Conservation (phyloP, 2,888 invertebrate species). For the Chrysina gloriosa region DNA sequence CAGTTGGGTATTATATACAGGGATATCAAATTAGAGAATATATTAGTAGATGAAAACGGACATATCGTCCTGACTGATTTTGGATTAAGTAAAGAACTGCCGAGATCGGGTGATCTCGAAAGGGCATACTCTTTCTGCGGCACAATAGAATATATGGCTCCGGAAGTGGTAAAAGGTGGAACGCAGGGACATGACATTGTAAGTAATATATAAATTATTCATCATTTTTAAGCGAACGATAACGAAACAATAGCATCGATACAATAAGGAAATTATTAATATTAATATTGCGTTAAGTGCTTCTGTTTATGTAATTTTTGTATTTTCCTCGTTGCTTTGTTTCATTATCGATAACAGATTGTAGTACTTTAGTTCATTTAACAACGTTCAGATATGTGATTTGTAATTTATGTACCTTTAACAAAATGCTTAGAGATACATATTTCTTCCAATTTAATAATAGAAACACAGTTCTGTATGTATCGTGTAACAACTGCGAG, state of each 20-base stretch:
- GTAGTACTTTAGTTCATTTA: too few relatives aligned
- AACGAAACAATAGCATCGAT: background rate
- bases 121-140: constrained; percentile 98
- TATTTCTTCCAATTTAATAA: too few relatives aligned
- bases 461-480: too few relatives aligned
- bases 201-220: constrained; percentile 68
- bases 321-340: background rate
- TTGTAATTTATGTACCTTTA: too few relatives aligned
- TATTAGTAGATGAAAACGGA: constrained; percentile 91
- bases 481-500: too few relatives aligned
- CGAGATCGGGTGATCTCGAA: constrained; percentile 68
- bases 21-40: constrained; percentile 97
- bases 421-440: too few relatives aligned
- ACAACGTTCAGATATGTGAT: too few relatives aligned
- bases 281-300: constrained; percentile 3
- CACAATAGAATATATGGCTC: constrained; percentile 99
- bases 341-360: constrained; percentile 5
- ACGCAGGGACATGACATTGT: constrained; percentile 94
- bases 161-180: constrained; percentile 81
- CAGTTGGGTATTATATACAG: constrained; percentile 97
- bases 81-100: constrained; percentile 94
- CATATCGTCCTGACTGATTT: constrained; percentile 98
- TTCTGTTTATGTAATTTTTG: constrained; percentile 11
- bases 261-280: constrained; percentile 7
- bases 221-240: background rate